phyloP scores from a whole-genome alignment of 2,113 vertebrate species.

The Oreochromis aureus region DNA sequence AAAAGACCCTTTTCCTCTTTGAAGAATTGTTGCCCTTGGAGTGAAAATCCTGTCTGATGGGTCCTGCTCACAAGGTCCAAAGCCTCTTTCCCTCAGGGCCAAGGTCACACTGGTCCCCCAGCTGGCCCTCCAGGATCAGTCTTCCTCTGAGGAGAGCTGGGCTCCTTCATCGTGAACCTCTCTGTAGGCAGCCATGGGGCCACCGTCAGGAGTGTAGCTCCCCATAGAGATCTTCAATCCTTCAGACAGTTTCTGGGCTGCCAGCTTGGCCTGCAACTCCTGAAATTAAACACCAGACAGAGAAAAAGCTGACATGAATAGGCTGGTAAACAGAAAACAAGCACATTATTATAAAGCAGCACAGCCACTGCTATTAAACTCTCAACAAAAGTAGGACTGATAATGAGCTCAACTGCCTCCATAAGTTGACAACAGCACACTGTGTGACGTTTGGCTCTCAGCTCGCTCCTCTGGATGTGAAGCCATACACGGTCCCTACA shows the following conservation, averaged over 20 bases:
- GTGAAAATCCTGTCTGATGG: slow-evolving; percentile 45
- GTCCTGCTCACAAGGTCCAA: slow-evolving; percentile 48
- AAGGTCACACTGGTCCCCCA: slow-evolving; percentile 45
- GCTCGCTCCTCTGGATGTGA: background rate
- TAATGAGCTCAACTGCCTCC: slow-evolving; percentile 16
- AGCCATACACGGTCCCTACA: background rate
- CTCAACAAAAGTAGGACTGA: slow-evolving; percentile 31
- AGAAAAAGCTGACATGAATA: slow-evolving; percentile 52
- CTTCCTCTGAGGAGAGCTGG: slow-evolving; percentile 78
- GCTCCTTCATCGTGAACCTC: slow-evolving; percentile 82
- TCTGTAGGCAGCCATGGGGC: slow-evolving; percentile 74
- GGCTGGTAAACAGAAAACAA: slow-evolving; percentile 29
- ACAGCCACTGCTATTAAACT: slow-evolving; percentile 12
- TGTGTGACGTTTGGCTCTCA: slow-evolving; percentile 31
- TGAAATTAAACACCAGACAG: slow-evolving; percentile 62
- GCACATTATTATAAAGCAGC: slow-evolving; percentile 29
- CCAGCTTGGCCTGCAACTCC: slow-evolving; percentile 87
- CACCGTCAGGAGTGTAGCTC: slow-evolving; percentile 79
- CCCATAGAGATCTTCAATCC: slow-evolving; percentile 80
- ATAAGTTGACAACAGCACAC: slow-evolving; percentile 22
- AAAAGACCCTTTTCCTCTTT: slow-evolving; percentile 33
- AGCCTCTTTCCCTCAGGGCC: slow-evolving; percentile 36
- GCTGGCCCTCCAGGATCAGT: slow-evolving; percentile 57
- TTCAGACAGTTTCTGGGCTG: slow-evolving; percentile 88
- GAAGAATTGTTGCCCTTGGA: slow-evolving; percentile 41